Evolutionary conservation across 2,113 vertebrate genomes (phyloP).

Genomic region (Pluvialis apricaria): DNA sequence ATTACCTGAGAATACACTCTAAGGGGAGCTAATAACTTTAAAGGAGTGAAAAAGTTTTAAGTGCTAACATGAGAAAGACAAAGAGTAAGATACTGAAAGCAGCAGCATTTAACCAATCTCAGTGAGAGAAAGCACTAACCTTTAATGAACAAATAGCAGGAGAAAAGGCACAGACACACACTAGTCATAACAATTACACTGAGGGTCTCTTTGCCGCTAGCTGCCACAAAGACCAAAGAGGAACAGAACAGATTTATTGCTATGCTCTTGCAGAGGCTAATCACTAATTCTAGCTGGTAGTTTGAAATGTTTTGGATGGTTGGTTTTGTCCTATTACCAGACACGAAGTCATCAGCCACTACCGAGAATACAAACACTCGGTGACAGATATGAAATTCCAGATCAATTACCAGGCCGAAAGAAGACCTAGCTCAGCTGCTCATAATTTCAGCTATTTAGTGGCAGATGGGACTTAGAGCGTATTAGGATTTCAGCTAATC

Average conservation of each 20-base stretch:
- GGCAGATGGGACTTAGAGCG: not conserved
- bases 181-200: not conserved
- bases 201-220: not conserved
- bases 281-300: constrained; percentile 30
- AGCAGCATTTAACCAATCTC: not conserved
- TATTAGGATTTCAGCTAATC: not conserved
- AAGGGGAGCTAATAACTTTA: not conserved
- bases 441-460: constrained; percentile 50
- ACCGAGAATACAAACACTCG: constrained; percentile 19
- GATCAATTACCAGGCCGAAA: constrained; percentile 53
- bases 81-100: not conserved
- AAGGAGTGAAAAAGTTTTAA: not conserved
- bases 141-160: constrained; percentile 11
- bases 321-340: constrained; percentile 16
- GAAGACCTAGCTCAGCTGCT: constrained; percentile 30
- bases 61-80: not conserved
- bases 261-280: not conserved
- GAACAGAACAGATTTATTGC: constrained; percentile 32
- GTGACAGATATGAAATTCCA: constrained; percentile 44
- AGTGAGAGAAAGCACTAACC: not conserved
- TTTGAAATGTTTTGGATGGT: constrained; percentile 31
- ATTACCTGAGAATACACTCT: not conserved
- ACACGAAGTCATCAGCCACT: not conserved
- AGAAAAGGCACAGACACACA: not conserved
- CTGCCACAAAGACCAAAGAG: not conserved